Conservation (phyloP, 2,888 invertebrate genomes). For the Nineta flava region DNA sequence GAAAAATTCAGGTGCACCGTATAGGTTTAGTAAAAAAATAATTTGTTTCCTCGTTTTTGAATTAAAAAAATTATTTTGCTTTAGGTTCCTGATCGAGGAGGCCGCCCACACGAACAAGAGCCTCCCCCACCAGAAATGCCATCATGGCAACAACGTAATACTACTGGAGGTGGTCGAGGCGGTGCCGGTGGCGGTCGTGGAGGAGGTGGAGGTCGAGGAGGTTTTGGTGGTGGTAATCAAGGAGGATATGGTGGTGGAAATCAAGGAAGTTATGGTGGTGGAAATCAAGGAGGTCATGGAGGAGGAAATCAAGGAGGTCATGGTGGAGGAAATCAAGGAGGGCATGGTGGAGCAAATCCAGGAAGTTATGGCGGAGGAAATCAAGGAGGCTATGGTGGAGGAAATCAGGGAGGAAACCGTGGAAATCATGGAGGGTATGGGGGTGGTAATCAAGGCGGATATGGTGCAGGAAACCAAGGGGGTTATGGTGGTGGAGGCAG, state of each 20-base stretch:
- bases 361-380: neutral
- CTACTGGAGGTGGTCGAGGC: constrained; percentile 31
- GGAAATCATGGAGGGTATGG: neutral
- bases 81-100: constrained; percentile 87
- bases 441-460: constrained; percentile 12
- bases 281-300: neutral
- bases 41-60: too few relatives aligned
- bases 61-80: constrained; percentile 12
- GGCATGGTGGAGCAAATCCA: constrained; percentile 1
- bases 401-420: constrained; percentile 15
- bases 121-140: constrained; percentile 97
- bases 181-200: constrained; percentile 26
- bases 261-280: constrained; percentile 2
- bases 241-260: constrained; percentile 15
- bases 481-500: neutral
- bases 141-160: constrained; percentile 64
- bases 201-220: constrained; percentile 21
- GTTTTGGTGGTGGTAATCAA: constrained; percentile 18
- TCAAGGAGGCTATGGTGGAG: constrained; percentile 5
- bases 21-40: too few relatives aligned
- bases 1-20: too few relatives aligned
- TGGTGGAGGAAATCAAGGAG: neutral
- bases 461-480: constrained; percentile 13
- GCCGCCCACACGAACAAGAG: constrained; percentile 77
- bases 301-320: neutral